Conservation (phyloP, 2,888 invertebrate species). For the Diplazon laetatorius region DNA sequence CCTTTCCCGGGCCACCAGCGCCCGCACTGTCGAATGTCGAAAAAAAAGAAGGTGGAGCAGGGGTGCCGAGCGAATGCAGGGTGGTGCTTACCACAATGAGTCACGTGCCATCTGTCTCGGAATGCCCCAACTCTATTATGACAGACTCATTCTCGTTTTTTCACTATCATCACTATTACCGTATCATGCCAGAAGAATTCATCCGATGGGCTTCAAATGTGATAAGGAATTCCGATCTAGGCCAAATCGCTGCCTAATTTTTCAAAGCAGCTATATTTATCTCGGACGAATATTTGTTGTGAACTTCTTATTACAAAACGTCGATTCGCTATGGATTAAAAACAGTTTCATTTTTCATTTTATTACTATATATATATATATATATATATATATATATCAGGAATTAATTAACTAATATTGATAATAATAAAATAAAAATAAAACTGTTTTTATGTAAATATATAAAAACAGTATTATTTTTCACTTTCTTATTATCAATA, state of each 20-base stretch:
- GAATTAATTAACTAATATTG: too few species aligned
- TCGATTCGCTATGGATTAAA: too few species aligned
- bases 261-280: not conserved
- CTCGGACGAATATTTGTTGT: not conserved
- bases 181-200: slow-evolving; percentile 27
- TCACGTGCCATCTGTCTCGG: slow-evolving; percentile 81
- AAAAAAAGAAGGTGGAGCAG: slow-evolving; percentile 31
- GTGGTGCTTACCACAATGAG: slow-evolving; percentile 72
- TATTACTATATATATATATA: too few species aligned
- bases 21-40: not conserved
- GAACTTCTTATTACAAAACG: not conserved
- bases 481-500: too few species aligned
- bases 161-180: slow-evolving; percentile 38
- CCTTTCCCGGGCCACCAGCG: slow-evolving; percentile 26
- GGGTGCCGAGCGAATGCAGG: slow-evolving; percentile 42
- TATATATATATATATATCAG: too few species aligned
- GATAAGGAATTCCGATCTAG: slow-evolving; percentile 26
- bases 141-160: slow-evolving; percentile 67
- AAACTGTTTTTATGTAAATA: too few species aligned
- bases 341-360: too few species aligned
- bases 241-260: slow-evolving; percentile 10
- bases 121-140: slow-evolving; percentile 73
- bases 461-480: too few species aligned
- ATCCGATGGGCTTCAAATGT: slow-evolving; percentile 36
- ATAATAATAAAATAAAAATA: too few species aligned